Evolutionary conservation across 2,113 vertebrate genomes (phyloP).

Genomic region (Platanista minor): DNA sequence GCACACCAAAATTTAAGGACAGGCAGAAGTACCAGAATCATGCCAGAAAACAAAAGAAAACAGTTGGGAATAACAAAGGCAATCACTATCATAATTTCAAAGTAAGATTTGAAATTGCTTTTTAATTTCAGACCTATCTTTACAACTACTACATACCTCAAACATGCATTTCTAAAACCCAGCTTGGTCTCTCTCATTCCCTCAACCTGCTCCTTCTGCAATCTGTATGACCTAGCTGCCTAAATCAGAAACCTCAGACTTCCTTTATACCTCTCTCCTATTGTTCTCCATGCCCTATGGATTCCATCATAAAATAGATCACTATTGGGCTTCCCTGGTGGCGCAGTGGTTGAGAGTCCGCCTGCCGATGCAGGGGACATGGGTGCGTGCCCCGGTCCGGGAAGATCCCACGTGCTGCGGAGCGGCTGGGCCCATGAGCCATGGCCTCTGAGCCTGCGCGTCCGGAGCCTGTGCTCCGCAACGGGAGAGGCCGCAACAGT

Average conservation of each 20-base stretch:
- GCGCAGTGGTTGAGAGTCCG: no score
- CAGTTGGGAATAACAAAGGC: background rate
- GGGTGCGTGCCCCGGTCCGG: no score
- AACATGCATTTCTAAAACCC: background rate
- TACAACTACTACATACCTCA: background rate
- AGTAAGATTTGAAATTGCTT: background rate
- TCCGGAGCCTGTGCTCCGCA: no score
- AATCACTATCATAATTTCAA: background rate
- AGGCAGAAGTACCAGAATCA: background rate
- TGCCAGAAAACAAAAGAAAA: background rate
- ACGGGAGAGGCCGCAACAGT: no score
- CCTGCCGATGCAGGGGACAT: no score
- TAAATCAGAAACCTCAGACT: background rate
- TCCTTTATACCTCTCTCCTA: background rate
- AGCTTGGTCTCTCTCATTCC: background rate
- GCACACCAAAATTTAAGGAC: background rate
- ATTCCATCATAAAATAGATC: background rate
- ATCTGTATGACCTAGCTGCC: background rate
- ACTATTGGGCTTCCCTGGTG: no score
- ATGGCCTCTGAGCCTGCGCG: no score
- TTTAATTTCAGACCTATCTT: slow-evolving; percentile 7
- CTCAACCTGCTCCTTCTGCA: background rate
- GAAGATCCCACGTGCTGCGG: no score
- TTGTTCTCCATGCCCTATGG: background rate
- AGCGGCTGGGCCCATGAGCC: no score